Evolutionary conservation across 2,797 vertebrate species (phyloP), one percentile per base, ranked within the genome.

Genomic region (Peromyscus nudipes): DNA sequence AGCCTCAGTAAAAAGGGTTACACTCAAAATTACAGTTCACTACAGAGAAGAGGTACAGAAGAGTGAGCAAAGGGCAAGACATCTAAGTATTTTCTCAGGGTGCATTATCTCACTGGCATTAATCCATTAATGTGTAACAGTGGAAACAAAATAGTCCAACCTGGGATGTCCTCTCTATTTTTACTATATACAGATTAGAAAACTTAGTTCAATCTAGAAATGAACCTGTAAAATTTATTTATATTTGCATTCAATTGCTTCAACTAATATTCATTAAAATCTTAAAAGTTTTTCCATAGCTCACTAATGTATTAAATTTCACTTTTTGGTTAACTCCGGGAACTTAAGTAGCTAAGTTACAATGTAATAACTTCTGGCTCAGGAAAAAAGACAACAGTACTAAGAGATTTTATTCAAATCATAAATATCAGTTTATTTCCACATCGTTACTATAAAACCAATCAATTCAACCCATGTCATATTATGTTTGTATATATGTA

Each of bases 371-470:
- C 6, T 86, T 93, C 21, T 86, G 60, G 82, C 2, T 79, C 87
- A 34, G 31, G 4, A 13, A 25, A 93, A 69, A n/a, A 4, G 19
- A 95, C 19, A 69, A 5, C 7, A 86, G 21, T 86, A 69, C 29
- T 89, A 60, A 73, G 57, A 84, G 81, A 89, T 67, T 69, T 2
- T 17, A 83, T 34, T 52, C 14, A 40, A 83, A 90, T 40, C 17
- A 82, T 7, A 95, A 89, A 73, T n/a, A 14, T 37, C 89, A 92
- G 6, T 4, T 80, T 79, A 81, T 1, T 84, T 87, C 31, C 23
- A 65, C 49, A 49, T 81, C n/a, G 80, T 23, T 83, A 69, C 34
- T 89, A 65, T 71, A 69, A 88, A 92, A 84, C 65, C 62, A 85
- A 37, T 82, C 3, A 81, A 80, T 37, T 88, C 1, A 90, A 92